A percentile compares a stretch with the other conserved stretches of the same genome.
Evolutionary conservation across 2,113 vertebrate genomes (phyloP).

Genomic region (Gallinago paraguaiae): DNA sequence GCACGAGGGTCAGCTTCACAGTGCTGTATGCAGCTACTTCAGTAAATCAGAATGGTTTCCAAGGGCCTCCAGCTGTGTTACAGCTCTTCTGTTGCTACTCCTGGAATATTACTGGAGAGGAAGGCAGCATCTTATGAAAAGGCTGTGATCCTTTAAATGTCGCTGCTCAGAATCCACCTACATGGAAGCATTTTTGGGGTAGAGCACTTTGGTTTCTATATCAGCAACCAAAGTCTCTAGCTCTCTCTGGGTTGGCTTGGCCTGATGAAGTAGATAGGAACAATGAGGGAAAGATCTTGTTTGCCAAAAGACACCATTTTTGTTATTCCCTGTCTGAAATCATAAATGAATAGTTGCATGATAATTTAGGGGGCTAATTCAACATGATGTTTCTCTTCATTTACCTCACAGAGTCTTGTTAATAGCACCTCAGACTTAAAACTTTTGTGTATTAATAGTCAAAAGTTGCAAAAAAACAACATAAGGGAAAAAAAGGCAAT

Average conservation of each 20-base stretch:
- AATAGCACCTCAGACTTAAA: neutral
- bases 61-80: neutral
- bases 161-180: neutral
- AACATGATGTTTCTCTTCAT: neutral
- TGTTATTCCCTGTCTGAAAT: neutral
- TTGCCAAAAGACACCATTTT: neutral
- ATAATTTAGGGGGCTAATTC: neutral
- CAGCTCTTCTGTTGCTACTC: neutral
- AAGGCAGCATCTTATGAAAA: neutral
- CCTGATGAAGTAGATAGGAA: neutral
- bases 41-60: constrained; percentile 7
- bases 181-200: neutral
- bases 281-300: neutral
- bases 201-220: neutral
- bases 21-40: neutral
- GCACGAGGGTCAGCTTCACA: neutral
- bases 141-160: neutral
- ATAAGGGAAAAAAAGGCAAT: neutral
- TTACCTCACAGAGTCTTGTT: neutral
- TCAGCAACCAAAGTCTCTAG: neutral
- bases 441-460: neutral
- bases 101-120: neutral
- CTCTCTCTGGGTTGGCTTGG: neutral
- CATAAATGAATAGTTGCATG: neutral
- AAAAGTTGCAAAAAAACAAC: neutral